Conservation (phyloP, 1,140 invertebrate species). For the Drosophila ogumai region DNA sequence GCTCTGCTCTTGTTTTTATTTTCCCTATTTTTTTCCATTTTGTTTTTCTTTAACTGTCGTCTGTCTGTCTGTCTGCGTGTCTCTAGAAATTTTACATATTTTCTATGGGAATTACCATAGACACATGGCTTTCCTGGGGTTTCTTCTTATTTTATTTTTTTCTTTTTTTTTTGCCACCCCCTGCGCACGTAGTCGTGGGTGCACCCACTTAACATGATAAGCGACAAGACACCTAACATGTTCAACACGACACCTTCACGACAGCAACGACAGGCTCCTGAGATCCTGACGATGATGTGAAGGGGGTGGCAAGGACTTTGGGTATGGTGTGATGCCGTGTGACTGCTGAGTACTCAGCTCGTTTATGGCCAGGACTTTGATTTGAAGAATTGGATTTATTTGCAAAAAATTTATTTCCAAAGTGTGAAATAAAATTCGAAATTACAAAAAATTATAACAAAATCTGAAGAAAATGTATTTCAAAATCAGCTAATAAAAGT, state of each 20-base stretch:
- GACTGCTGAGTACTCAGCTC: slow-evolving; percentile 22
- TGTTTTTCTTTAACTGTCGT: slow-evolving; percentile 29
- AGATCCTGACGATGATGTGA: slow-evolving; percentile 13
- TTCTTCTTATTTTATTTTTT: background rate
- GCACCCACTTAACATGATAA: slow-evolving; percentile 82
- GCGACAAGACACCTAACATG: slow-evolving; percentile 82
- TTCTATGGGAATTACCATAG: slow-evolving; percentile 80
- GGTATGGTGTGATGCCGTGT: slow-evolving; percentile 8
- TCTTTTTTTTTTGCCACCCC: background rate
- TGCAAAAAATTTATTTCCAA: too few species aligned
- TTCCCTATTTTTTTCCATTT: background rate
- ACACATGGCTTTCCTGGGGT: slow-evolving; percentile 44
- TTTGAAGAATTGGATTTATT: background rate
- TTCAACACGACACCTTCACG: slow-evolving; percentile 82
- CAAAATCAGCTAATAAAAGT: background rate
- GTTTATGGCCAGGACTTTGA: slow-evolving; percentile 26
- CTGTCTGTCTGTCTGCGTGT: slow-evolving; percentile 28
- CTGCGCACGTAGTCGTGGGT: slow-evolving; percentile 70
- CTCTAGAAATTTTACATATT: slow-evolving; percentile 71
- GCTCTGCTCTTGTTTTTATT: slow-evolving; percentile 43
- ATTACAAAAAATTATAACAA: too few species aligned
- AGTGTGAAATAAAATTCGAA: background rate
- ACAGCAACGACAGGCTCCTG: slow-evolving; percentile 58
- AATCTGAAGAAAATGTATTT: too few species aligned
- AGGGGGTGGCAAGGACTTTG: too few species aligned